Conservation (phyloP, 2,797 vertebrate genomes). For the Cyprinodon diabolis region DNA sequence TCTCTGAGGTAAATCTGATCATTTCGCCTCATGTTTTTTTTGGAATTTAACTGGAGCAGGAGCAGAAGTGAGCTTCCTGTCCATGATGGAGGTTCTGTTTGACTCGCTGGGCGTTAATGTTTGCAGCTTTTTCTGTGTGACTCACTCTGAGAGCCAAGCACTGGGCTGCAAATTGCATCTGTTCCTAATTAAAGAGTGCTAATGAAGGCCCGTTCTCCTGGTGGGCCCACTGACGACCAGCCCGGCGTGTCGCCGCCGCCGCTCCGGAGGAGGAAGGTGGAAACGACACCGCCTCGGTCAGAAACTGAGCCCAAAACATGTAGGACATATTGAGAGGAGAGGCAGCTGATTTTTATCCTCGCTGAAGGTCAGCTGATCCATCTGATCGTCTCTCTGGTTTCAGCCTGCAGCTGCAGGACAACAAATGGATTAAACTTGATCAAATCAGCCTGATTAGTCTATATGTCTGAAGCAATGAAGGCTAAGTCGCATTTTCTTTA, state of each 20-base stretch:
- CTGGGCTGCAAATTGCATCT: constrained; percentile 79
- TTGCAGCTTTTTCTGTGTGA: constrained; percentile 32
- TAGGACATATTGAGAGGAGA: too few species aligned
- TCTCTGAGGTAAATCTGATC: too few species aligned
- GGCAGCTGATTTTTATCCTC: neutral
- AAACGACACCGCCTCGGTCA: constrained; percentile 6
- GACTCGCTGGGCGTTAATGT: constrained; percentile 5
- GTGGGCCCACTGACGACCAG: constrained; percentile 62
- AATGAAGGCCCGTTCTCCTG: constrained; percentile 84
- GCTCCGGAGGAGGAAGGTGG: constrained; percentile 27
- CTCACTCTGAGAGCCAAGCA: constrained; percentile 35
- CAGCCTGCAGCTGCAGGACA: too few species aligned
- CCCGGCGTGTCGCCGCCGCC: constrained; percentile 61
- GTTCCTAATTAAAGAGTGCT: constrained; percentile 87
- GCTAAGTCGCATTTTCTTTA: too few species aligned
- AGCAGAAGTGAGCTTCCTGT: too few species aligned
- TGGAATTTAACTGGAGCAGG: too few species aligned
- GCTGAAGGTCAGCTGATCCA: neutral
- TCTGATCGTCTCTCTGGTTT: neutral
- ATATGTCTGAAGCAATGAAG: too few species aligned
- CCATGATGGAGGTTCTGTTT: constrained; percentile 5
- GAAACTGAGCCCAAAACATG: too few species aligned
- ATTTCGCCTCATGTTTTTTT: too few species aligned
- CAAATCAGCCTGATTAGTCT: too few species aligned
- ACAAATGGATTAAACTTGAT: too few species aligned